phyloP scores from a whole-genome alignment of 92 coral and sea anemone genomes.

The Phenganax marumi region DNA sequence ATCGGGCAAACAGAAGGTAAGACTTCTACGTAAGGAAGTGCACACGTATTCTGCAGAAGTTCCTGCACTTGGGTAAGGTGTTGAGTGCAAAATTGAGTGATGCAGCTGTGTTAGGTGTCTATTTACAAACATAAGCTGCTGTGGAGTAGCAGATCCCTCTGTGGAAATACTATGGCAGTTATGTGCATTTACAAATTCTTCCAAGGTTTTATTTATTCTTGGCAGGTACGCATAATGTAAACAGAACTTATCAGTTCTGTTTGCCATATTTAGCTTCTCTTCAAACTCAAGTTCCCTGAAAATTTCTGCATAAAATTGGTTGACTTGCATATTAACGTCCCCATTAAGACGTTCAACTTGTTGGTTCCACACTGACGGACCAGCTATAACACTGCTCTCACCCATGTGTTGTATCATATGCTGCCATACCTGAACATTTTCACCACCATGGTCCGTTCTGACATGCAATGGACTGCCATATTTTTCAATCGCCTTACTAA shows the following conservation, averaged over 20 bases:
- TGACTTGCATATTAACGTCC: conserved; percentile 52
- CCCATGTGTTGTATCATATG: conserved; percentile 55
- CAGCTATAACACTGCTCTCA: conserved; percentile 50
- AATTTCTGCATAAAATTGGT: conserved; percentile 34
- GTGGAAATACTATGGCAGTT: conserved; percentile 60
- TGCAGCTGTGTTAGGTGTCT: conserved; percentile 26
- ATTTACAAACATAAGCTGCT: conserved; percentile 32
- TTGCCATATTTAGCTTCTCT: conserved; percentile 45
- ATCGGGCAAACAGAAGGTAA: conserved; percentile 47
- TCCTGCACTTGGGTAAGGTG: conserved; percentile 29
- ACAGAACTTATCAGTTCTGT: conserved; percentile 61
- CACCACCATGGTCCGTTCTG: conserved; percentile 69
- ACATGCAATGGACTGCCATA: conserved; percentile 39
- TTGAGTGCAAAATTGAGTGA: conserved; percentile 34
- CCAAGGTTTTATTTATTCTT: conserved; percentile 45
- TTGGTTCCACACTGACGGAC: conserved; percentile 57
- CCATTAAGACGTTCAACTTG: conserved; percentile 61
- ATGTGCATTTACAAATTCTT: conserved; percentile 58
- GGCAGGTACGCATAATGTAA: conserved; percentile 59
- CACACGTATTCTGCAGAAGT: conserved; percentile 27
- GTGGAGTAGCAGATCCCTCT: conserved; percentile 38
- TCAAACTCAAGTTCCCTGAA: conserved; percentile 47
- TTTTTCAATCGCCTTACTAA: conserved; percentile 8
- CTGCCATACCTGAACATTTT: conserved; percentile 58
- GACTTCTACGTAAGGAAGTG: conserved; percentile 58